Conservation (phyloP, 2,797 vertebrate genomes). For the Anniella stebbinsi region DNA sequence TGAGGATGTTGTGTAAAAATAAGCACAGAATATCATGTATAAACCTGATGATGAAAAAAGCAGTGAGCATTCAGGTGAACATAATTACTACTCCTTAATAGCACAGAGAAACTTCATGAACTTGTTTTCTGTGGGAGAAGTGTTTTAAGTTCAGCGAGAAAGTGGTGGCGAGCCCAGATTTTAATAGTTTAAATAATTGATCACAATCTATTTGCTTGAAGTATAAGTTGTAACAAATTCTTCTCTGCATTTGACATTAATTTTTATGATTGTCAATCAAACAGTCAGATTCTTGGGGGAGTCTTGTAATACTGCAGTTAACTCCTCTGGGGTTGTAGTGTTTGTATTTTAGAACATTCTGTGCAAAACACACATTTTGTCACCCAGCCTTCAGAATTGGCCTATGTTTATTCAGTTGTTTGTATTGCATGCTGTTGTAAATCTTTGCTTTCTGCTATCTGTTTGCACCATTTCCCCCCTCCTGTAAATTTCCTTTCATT, state of each 20-base stretch:
- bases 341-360: not conserved
- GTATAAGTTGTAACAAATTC: not conserved
- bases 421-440: not conserved
- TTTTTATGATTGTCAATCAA: not conserved
- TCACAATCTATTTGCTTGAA: conserved; percentile 11
- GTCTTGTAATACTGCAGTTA: conserved; percentile 23
- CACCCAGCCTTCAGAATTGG: not conserved
- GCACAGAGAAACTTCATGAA: conserved; percentile 48
- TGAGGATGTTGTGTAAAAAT: conserved; percentile 58
- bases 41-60: conserved; percentile 67
- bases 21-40: conserved; percentile 55
- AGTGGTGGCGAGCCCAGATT: conserved; percentile 19
- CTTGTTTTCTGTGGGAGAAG: conserved; percentile 23
- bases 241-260: not conserved
- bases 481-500: not conserved
- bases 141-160: conserved; percentile 26
- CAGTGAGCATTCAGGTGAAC: conserved; percentile 58
- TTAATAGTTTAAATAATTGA: conserved; percentile 11
- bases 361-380: no score
- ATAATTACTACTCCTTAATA: conserved; percentile 52
- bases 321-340: not conserved
- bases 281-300: not conserved
- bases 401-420: not conserved
- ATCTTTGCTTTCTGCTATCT: not conserved
- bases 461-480: not conserved